A percentile compares a stretch with the other conserved stretches of the same genome.
phyloP scores from a whole-genome alignment of 2,797 vertebrate genomes.

The Cottoperca gobio region DNA sequence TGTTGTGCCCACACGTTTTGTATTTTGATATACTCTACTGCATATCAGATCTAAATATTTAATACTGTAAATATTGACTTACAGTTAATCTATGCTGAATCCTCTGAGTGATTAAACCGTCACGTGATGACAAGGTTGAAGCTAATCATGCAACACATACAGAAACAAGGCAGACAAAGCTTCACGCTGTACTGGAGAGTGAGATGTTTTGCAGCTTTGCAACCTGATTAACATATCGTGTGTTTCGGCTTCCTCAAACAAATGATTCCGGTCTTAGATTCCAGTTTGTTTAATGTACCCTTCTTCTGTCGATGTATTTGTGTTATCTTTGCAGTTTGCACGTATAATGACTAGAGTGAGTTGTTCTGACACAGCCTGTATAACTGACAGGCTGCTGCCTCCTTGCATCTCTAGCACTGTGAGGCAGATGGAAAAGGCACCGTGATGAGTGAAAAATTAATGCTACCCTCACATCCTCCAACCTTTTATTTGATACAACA shows the following conservation, averaged over 20 bases:
- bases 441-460: background rate
- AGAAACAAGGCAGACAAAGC: background rate
- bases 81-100: background rate
- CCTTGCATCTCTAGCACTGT: background rate
- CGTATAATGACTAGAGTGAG: background rate
- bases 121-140: background rate
- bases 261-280: background rate
- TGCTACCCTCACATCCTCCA: background rate
- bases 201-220: background rate
- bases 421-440: background rate
- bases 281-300: background rate
- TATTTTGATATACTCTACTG: background rate
- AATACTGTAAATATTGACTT: background rate
- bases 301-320: background rate
- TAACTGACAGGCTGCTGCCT: constrained; percentile 7
- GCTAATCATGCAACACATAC: constrained; percentile 10
- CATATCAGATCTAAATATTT: background rate
- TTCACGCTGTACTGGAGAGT: background rate
- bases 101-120: background rate
- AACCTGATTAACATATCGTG: background rate
- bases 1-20: background rate
- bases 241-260: background rate
- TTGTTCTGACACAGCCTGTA: background rate
- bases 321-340: background rate
- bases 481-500: background rate